Evolutionary conservation across 2,888 invertebrate species (phyloP).

Genomic region (Pachliopta kotzebuea): DNA sequence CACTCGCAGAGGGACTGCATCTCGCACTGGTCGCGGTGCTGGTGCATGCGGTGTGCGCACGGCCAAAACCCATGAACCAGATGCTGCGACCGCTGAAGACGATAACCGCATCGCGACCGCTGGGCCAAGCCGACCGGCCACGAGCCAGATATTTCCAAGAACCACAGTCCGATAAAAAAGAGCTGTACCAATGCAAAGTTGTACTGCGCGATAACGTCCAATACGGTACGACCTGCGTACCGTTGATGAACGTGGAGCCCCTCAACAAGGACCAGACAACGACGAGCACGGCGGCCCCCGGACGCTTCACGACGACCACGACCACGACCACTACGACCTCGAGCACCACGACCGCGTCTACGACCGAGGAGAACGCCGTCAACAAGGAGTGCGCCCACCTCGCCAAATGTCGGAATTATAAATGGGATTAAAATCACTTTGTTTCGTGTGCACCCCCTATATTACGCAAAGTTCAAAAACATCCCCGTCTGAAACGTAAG

Average conservation of each 20-base stretch:
- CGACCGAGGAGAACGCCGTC: background rate
- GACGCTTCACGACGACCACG: background rate
- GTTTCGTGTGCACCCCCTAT: too few relatives aligned
- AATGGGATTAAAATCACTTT: conserved; percentile 1
- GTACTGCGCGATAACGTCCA: conserved; percentile 3
- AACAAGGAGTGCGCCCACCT: conserved; percentile 10
- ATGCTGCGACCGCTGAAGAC: conserved; percentile 6
- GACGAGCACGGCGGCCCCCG: conserved; percentile 11
- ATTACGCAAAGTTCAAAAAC: too few relatives aligned
- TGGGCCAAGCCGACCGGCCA: background rate
- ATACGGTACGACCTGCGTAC: conserved; percentile 12
- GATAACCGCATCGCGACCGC: background rate
- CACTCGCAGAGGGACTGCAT: background rate
- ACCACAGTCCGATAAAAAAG: background rate
- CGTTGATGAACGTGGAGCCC: background rate
- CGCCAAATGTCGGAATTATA: conserved; percentile 3
- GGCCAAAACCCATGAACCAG: conserved; percentile 2
- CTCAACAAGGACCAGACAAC: conserved; percentile 2
- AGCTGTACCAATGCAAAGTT: conserved; percentile 9
- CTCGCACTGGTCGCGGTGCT: background rate
- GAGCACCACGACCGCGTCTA: conserved; percentile 3
- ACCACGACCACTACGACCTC: too few relatives aligned
- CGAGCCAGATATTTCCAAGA: background rate
- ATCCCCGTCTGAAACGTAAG: too few relatives aligned
- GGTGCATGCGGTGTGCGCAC: background rate